Base-by-base conservation (phyloP, 1,140 invertebrate species). In the Drosophila malerkotliana region DNA sequence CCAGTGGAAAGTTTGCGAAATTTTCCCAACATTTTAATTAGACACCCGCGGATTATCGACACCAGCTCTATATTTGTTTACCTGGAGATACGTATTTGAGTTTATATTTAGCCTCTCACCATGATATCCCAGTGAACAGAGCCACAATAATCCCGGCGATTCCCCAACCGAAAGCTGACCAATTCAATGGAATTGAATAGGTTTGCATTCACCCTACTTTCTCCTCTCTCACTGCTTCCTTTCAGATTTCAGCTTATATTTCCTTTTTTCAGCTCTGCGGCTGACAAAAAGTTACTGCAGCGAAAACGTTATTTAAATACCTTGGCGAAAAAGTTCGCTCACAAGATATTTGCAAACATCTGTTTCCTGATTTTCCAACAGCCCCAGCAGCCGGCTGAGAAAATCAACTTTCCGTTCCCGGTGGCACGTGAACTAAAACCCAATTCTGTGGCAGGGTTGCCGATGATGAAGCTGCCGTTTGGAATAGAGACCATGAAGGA, bases 291-390 rank as follows among this genome's bases (percentile, higher is more conserved):
- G 81, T 87, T 80, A 78, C 45, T 77, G 64, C 69, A 81, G 64
- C 77, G 72, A 49, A 63, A 81, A 71, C 77, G 76, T 77, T 85
- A 85, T 85, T 85, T 85, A 85, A 84, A 85, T 85, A 81, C 82
- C 82, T 78, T 73, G 73, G 82, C 78, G 69, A 72, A 85, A 67
- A 85, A 85, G 74, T 85, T 85, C 52, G 18, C 79, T 85, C 53
- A 69, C 66, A 87, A 85, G 82, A 87, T 87, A 87, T 85, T 85
- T 87, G 82, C 82, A 87, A 85, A 85, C 82, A 85, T 87, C 82
- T 85, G 82, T 85, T 85, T 87, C 71, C 64, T 66, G 68, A 68
- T 76, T 67, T 69, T 44, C 44, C 52, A 28, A 14, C 54, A 44
- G 51, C 48, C 34, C 34, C 34, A 34, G 51, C 71, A 61, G 52